Conservation (phyloP, 2,113 vertebrate genomes). For the Mormoops blainvillei region DNA sequence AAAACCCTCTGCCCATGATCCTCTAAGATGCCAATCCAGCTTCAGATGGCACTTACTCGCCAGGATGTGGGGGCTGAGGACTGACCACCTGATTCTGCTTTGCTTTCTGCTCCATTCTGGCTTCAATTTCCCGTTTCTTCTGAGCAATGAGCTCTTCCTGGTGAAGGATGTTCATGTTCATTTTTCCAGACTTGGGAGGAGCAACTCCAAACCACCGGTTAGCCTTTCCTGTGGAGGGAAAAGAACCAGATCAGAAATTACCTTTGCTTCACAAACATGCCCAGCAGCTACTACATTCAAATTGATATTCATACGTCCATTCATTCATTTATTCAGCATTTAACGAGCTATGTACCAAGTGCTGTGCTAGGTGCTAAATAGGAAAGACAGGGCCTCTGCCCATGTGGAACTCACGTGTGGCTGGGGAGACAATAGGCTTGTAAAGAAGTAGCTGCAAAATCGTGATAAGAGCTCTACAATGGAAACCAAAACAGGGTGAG, state of each 20-base stretch:
- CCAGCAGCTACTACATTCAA: not conserved
- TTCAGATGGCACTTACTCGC: slow-evolving; percentile 70
- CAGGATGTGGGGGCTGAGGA: slow-evolving; percentile 76
- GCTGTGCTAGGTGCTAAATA: not conserved
- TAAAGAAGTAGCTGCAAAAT: not conserved
- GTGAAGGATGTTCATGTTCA: slow-evolving; percentile 90
- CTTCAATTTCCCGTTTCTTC: slow-evolving; percentile 96
- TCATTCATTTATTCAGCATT: not conserved
- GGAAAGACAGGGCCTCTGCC: not conserved
- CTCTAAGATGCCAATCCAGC: not conserved
- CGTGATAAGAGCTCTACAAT: not conserved
- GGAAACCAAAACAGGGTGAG: not conserved
- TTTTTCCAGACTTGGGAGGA: slow-evolving; percentile 86
- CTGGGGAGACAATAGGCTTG: not conserved
- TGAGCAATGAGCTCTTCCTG: slow-evolving; percentile 97
- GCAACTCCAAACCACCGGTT: slow-evolving; percentile 86
- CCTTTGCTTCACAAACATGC: not conserved
- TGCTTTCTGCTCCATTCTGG: slow-evolving; percentile 89
- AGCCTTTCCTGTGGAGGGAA: slow-evolving; percentile 79
- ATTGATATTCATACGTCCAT: not conserved
- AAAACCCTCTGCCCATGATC: not conserved
- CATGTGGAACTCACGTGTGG: not conserved
- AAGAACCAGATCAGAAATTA: not conserved
- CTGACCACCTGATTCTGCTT: slow-evolving; percentile 77
- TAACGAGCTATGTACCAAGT: not conserved